Conservation (phyloP, 1,140 invertebrate genomes). For the Vanessa atalanta region DNA sequence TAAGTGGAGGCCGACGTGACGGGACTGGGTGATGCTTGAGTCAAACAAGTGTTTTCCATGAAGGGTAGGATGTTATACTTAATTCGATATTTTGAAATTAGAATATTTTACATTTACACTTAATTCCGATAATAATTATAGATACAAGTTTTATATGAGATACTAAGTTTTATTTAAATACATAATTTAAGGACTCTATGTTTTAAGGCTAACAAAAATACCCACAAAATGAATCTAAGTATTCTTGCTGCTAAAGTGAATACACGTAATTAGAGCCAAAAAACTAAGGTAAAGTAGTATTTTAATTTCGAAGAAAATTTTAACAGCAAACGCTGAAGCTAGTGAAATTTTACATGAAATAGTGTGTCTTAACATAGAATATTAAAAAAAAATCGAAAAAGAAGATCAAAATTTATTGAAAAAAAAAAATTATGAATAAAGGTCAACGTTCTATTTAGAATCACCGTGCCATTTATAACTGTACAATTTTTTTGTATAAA, state of each 20-base stretch:
- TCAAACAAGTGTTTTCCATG: background rate
- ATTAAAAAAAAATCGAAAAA: no score
- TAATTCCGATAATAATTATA: no score
- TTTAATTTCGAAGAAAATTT: constrained; percentile 24
- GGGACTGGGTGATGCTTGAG: constrained; percentile 36
- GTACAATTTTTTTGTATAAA: background rate
- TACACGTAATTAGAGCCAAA: background rate
- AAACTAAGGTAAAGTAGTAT: background rate
- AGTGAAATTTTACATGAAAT: background rate
- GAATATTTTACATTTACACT: no score
- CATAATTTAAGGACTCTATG: background rate
- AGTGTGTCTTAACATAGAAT: background rate
- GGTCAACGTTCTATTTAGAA: no score
- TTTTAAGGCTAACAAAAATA: background rate
- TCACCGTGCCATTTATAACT: no score
- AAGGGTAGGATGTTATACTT: background rate
- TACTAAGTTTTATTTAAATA: background rate
- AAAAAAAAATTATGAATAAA: no score
- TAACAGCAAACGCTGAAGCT: constrained; percentile 8
- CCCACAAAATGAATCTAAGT: background rate
- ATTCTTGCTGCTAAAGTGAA: background rate
- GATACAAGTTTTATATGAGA: background rate
- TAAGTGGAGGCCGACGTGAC: constrained; percentile 54
- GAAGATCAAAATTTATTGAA: no score
- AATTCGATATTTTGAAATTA: no score